Conservation (phyloP, 1,140 invertebrate genomes). For the Polyergus mexicanus region DNA sequence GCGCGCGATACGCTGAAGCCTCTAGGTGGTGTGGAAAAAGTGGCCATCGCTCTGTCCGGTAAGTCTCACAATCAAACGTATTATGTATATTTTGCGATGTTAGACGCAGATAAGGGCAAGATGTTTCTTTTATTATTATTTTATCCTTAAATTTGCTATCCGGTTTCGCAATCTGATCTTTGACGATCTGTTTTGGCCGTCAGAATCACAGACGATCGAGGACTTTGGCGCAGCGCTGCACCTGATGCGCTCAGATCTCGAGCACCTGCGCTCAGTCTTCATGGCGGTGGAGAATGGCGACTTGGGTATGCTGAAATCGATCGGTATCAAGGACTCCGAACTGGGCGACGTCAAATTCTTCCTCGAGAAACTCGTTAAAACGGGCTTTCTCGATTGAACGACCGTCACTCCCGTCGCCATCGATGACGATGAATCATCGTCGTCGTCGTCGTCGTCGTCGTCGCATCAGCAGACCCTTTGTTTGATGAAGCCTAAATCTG, state of each 20-base stretch:
- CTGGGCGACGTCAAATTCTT: conserved; percentile 99
- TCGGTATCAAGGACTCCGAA: conserved; percentile 98
- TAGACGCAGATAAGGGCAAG: not conserved
- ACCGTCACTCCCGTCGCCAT: not conserved
- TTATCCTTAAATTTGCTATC: not conserved
- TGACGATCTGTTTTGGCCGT: conserved; percentile 69
- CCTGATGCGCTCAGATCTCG: conserved; percentile 94
- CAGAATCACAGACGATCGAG: conserved; percentile 98
- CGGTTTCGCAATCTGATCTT: not conserved
- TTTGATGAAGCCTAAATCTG: conserved; percentile 46
- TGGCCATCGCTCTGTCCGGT: conserved; percentile 98
- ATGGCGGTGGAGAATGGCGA: conserved; percentile 99
- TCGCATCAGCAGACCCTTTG: conserved; percentile 17
- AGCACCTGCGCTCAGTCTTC: conserved; percentile 97
- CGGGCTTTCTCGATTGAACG: conserved; percentile 97
- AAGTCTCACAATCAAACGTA: conserved; percentile 71
- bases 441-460: not conserved
- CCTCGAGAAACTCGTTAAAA: conserved; percentile 98
- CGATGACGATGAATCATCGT: not conserved
- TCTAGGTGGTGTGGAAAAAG: conserved; percentile 96
- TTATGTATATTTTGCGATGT: not conserved
- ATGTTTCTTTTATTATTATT: too few relatives aligned
- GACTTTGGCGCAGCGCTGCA: conserved; percentile 95
- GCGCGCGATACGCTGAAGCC: conserved; percentile 95
- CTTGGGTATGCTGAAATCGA: conserved; percentile 96